Evolutionary conservation across 2,113 vertebrate species (phyloP), one percentile per base, ranked within the genome.

Genomic region (Phaethornis superciliosus): DNA sequence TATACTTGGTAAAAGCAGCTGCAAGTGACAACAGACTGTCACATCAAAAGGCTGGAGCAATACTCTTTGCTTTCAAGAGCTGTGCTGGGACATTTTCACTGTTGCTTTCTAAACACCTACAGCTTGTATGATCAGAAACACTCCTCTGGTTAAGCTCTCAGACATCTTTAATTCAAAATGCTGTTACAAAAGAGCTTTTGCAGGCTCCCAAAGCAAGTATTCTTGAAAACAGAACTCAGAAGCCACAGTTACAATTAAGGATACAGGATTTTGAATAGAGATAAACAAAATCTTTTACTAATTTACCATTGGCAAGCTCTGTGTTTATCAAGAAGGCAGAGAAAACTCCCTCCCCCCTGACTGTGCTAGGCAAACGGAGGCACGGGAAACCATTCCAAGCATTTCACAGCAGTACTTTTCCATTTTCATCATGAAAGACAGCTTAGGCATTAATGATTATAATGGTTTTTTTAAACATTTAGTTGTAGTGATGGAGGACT

Each of bases 251-350:
- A 37, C 0, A 2, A 96, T 88, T 0, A 0, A 80, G 82, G 79
- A 95, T 95, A 85, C 88, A 86, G 83, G 94, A 81, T 95, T 95
- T 78, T 5, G 7, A 91, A 60, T 30, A 0, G 23, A 90, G 88
- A 94, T 81, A 94, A 95, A 96, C 88, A 95, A 85, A 74, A 93
- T 70, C 83, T 88, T 84, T 74, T 19, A 18, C 80, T 71, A 86
- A 85, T 92, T 95, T 94, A 91, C 68, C 42, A 27, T 3, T 92
- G 94, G 83, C 92, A 95, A 90, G 72, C 85, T 88, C 71, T 86
- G 37, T 67, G 82, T 64, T 94, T 59, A 93, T 64, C 40, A 72
- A 83, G 90, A 58, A 88, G 72, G 94, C 52, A 94, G 78, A 81
- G 88, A 55, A 77, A 93, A 63, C 20, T 47, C 10, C 64, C 70